Conservation (phyloP, 35 echinoderm and acorn worm species). For the Apostichopus californicus region DNA sequence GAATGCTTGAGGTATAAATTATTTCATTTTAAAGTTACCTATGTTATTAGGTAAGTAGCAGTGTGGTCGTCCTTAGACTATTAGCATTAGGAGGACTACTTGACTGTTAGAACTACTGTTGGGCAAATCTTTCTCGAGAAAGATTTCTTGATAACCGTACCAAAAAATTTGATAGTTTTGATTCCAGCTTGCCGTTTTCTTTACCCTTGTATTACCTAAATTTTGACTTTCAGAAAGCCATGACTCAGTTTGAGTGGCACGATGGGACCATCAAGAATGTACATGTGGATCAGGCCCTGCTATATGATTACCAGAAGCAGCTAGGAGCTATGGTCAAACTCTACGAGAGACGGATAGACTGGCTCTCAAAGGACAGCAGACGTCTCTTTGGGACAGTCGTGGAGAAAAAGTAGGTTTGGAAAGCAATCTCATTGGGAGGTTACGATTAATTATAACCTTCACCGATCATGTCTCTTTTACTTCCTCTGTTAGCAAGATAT, state of each 20-base stretch:
- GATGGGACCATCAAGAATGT: slow-evolving; percentile 97
- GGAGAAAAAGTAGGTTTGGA: slow-evolving; percentile 79
- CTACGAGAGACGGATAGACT: slow-evolving; percentile 91
- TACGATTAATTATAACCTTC: too few species aligned
- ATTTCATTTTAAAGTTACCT: too few species aligned
- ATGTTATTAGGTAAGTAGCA: too few species aligned
- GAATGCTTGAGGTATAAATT: too few species aligned
- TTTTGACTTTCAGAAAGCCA: slow-evolving; percentile 87
- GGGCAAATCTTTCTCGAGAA: background rate
- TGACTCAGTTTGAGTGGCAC: slow-evolving; percentile 99
- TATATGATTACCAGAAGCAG: slow-evolving; percentile 98
- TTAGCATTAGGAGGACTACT: too few species aligned
- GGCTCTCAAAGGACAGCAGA: slow-evolving; percentile 92
- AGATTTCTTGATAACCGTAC: background rate
- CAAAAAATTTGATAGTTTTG: background rate
- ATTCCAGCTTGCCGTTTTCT: background rate
- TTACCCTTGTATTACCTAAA: background rate
- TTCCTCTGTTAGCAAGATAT: too few species aligned
- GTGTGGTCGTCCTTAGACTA: too few species aligned
- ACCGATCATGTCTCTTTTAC: too few species aligned
- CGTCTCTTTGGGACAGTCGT: slow-evolving; percentile 92
- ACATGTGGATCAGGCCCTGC: slow-evolving; percentile 88
- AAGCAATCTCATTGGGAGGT: background rate
- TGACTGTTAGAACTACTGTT: too few species aligned
- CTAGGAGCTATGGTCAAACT: slow-evolving; percentile 93